Conservation (phyloP, 2,888 invertebrate genomes). For the Monochamus alternatus region DNA sequence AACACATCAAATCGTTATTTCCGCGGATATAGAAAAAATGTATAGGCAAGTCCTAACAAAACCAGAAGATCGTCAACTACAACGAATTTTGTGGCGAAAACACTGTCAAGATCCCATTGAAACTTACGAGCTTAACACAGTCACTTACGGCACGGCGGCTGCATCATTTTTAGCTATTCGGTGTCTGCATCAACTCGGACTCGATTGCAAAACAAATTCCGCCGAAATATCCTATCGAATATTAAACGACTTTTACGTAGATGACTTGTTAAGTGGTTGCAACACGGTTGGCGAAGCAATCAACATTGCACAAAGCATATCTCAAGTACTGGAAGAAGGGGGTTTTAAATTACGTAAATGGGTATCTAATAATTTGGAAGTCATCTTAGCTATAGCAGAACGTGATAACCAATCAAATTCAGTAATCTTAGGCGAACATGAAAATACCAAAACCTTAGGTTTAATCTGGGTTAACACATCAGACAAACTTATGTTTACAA, state of each 20-base stretch:
- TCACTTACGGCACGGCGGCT: constrained; percentile 29
- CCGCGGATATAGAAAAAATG: constrained; percentile 40
- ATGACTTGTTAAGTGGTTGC: constrained; percentile 29
- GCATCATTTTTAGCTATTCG: constrained; percentile 30
- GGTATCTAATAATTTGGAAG: constrained; percentile 22
- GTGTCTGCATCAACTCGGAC: constrained; percentile 24
- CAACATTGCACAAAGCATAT: constrained; percentile 12
- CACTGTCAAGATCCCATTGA: constrained; percentile 4
- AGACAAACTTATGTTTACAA: constrained; percentile 24
- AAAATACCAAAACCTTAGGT: constrained; percentile 34
- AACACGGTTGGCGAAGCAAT: constrained; percentile 2
- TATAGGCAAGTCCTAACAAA: constrained; percentile 34
- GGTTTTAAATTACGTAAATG: constrained; percentile 34
- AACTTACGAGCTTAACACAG: constrained; percentile 26
- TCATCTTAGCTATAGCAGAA: constrained; percentile 3
- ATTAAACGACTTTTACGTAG: constrained; percentile 30
- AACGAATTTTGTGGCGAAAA: constrained; percentile 37
- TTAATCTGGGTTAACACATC: constrained; percentile 20
- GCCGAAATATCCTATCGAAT: constrained; percentile 19
- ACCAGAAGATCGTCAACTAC: constrained; percentile 4
- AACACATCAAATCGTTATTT: constrained; percentile 36
- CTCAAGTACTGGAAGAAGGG: constrained; percentile 13
- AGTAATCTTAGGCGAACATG: constrained; percentile 19
- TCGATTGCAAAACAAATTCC: background rate
- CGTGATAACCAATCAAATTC: background rate